Evolutionary conservation across 1,140 invertebrate species (phyloP).

Genomic region (Ephestia elutella): DNA sequence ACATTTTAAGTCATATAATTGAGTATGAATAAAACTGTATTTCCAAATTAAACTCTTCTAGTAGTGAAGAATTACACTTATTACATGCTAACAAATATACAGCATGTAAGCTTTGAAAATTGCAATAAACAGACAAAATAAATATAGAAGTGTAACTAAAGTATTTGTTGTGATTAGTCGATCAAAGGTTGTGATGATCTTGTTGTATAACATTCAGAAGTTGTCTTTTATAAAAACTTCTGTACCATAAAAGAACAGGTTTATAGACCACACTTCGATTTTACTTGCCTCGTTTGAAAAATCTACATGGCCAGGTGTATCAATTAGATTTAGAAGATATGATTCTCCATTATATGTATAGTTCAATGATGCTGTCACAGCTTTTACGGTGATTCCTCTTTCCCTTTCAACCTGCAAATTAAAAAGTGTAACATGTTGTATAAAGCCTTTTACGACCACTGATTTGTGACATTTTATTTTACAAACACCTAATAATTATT

Average conservation of each 20-base stretch:
- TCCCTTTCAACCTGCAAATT: slow-evolving; percentile 90
- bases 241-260: too few relatives aligned
- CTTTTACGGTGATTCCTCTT: slow-evolving; percentile 98
- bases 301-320: slow-evolving; percentile 99
- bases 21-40: not conserved
- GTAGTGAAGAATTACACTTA: too few relatives aligned
- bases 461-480: too few relatives aligned
- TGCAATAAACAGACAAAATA: too few relatives aligned
- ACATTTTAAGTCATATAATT: not conserved
- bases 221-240: too few relatives aligned
- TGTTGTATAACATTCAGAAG: not conserved
- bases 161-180: too few relatives aligned
- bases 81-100: too few relatives aligned
- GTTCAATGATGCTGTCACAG: slow-evolving; percentile 94
- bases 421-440: slow-evolving; percentile 16
- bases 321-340: slow-evolving; percentile 97
- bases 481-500: too few relatives aligned
- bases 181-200: too few relatives aligned
- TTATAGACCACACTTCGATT: too few relatives aligned
- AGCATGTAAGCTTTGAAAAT: not conserved
- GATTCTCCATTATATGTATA: slow-evolving; percentile 80
- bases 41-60: not conserved
- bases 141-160: too few relatives aligned
- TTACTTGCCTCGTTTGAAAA: slow-evolving; percentile 93
- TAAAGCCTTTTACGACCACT: too few relatives aligned